Base-by-base conservation (phyloP, 2,113 vertebrate genomes). In the Poecilia latipinna region DNA sequence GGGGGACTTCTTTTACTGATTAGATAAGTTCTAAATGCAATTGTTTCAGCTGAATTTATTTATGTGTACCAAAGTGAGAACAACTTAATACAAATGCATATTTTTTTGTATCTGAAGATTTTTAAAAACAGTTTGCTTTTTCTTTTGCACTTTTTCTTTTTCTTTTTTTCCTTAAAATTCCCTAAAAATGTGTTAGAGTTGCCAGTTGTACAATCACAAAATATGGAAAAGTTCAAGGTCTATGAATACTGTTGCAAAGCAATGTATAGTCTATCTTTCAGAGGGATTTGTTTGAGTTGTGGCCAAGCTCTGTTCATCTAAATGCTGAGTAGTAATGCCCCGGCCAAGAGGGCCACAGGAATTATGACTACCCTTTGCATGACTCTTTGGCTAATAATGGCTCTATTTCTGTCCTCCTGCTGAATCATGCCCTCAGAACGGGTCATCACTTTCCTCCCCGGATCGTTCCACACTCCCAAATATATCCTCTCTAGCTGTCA, bases 401-500 rank as follows among this genome's bases (percentile, higher is more conserved):
- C 85, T 91, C 90, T 93, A 90, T 93, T 94, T 91, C 88, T 77
- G 87, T 90, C 81, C 75, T 90, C 82, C 75, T 90, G 90, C 92
- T 92, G 91, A 92, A 84, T 93, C 89, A 89, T 88, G 85, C 74
- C 73, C 79, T 86, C 77, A 84, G 78, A 88, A 84, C 75, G 64
- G 82, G 79, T 85, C 87, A 82, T 90, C 72, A 82, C 80, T 69
- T 82, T 84, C 62, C 82, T 60, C 12, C 78, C 79, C 78, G 70
- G 61, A 86, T 79, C 78, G 77, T 72, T 70, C 73, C 5, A 4
- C 54, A 4, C 74, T 77, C 44, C 70, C 61, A 74, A 77, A 86
- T 83, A 84, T 83, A 86, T 82, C 72, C 29, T 74, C 4, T 22
- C 79, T 70, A 60, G 73, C 33, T 51, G 3, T 65, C 68, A 4